Base-by-base conservation (phyloP, 2,888 invertebrate genomes). In the Hyposoter dolosus region DNA sequence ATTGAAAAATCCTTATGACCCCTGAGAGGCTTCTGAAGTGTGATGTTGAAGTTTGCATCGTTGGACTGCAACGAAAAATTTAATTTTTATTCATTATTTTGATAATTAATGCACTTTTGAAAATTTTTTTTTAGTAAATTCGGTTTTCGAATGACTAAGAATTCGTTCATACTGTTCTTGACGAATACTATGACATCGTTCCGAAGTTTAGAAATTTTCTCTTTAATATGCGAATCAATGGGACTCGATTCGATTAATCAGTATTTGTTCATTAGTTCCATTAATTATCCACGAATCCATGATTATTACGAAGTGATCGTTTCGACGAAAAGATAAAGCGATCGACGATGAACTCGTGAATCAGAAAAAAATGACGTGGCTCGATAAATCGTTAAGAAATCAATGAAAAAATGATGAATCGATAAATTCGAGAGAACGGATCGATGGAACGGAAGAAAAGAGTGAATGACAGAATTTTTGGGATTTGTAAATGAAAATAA, bases 401-500 rank as follows among this genome's bases (percentile, higher is more conserved):
- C 4, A 32, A 32, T 47, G 7, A 35, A 63, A 69, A 65, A 76
- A 47, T 28, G 15, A 40, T 77, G 66, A 60, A 63, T 72, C 53
- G 40, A 40, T 40, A 40, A 40, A 40, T 40, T 40, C 5, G 40
- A 40, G 40, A 40, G 35, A 40, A 9, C 40, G 5, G 9, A 9
- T 10, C 9, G 10, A 40, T 60, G 28, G 9, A 28, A 12, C 12
- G 23, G 23, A 60, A 23, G 12, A 3, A 10, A 56, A 56, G 1
- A 12, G 3, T 28, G 5, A 28, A 28, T 60, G 19, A 60, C 15
- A 28, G 3, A 4, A 60, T 60, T 65, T 65, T 72, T 50, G 74
- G 60, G 63, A 43, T 45, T 76, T 75, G 85, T 78, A 79, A 85
- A 75, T 82, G 78, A 60, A 78, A 74, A 82, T 85, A 82, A 75